Evolutionary conservation across 2,113 vertebrate species (phyloP).

Genomic region (Mugil cephalus): DNA sequence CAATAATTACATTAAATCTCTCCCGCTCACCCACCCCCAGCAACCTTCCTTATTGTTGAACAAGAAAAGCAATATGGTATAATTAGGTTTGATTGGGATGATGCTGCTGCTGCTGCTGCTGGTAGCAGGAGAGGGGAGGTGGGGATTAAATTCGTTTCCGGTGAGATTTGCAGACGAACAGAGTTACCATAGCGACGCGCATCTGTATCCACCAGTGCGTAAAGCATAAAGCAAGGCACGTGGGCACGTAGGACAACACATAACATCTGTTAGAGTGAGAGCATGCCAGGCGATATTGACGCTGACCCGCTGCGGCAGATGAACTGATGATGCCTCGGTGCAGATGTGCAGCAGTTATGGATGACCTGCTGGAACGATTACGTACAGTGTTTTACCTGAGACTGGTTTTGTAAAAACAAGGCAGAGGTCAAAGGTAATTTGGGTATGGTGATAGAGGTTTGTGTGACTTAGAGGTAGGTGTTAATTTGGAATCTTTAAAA

Average conservation of each 20-base stretch:
- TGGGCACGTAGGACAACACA: slow-evolving; percentile 87
- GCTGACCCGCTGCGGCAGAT: slow-evolving; percentile 88
- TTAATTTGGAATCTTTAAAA: no score
- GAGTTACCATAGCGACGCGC: slow-evolving; percentile 95
- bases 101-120: slow-evolving; percentile 21
- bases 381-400: slow-evolving; percentile 34
- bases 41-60: slow-evolving; percentile 91
- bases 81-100: slow-evolving; percentile 98
- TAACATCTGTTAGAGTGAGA: slow-evolving; percentile 92
- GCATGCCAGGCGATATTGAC: slow-evolving; percentile 87
- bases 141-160: slow-evolving; percentile 86
- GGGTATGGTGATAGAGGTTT: no score
- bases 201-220: slow-evolving; percentile 90
- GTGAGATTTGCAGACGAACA: slow-evolving; percentile 93
- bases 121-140: slow-evolving; percentile 59
- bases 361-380: slow-evolving; percentile 84
- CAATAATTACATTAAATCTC: slow-evolving; percentile 94
- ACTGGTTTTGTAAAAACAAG: slow-evolving; percentile 78
- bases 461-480: no score
- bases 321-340: slow-evolving; percentile 87
- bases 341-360: slow-evolving; percentile 84
- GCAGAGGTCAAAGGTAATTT: slow-evolving; percentile 34
- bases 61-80: slow-evolving; percentile 96
- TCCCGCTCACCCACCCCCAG: slow-evolving; percentile 71
- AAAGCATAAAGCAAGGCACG: slow-evolving; percentile 89